phyloP scores from a whole-genome alignment of 2,113 vertebrate species.

The Channa argus region DNA sequence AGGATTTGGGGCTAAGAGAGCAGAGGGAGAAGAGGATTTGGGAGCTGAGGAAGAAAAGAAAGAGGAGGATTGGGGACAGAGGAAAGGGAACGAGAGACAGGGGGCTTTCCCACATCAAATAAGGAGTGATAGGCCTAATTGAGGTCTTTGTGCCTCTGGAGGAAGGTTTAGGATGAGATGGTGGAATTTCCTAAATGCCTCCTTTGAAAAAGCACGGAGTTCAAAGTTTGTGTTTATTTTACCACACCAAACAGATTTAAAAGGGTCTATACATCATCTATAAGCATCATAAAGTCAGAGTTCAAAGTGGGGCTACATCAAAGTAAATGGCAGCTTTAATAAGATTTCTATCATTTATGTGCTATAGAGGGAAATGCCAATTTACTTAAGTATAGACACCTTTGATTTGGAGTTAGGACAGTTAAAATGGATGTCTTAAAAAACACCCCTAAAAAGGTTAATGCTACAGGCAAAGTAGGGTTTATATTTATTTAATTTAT shows the following conservation, averaged over 20 bases:
- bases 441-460: conserved; percentile 23
- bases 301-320: conserved; percentile 68
- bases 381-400: not conserved
- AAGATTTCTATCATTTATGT: conserved; percentile 52
- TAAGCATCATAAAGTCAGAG: conserved; percentile 65
- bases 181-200: conserved; percentile 85
- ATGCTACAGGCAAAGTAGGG: not conserved
- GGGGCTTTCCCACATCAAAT: conserved; percentile 87
- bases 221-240: conserved; percentile 81
- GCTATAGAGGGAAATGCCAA: conserved; percentile 34
- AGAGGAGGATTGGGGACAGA: conserved; percentile 63
- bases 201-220: conserved; percentile 79
- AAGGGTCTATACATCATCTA: conserved; percentile 66
- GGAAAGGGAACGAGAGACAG: conserved; percentile 72
- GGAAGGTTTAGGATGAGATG: conserved; percentile 82
- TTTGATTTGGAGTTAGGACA: no score
- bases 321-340: conserved; percentile 64
- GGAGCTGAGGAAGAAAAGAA: conserved; percentile 64
- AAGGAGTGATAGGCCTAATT: conserved; percentile 80
- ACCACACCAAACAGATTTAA: conserved; percentile 74
- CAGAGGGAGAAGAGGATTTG: conserved; percentile 66
- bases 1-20: conserved; percentile 72
- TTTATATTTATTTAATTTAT: conserved; percentile 27
- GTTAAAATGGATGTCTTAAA: no score
- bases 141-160: conserved; percentile 83